phyloP scores from a whole-genome alignment of 2,113 vertebrate species.

The Glareola pratincola region DNA sequence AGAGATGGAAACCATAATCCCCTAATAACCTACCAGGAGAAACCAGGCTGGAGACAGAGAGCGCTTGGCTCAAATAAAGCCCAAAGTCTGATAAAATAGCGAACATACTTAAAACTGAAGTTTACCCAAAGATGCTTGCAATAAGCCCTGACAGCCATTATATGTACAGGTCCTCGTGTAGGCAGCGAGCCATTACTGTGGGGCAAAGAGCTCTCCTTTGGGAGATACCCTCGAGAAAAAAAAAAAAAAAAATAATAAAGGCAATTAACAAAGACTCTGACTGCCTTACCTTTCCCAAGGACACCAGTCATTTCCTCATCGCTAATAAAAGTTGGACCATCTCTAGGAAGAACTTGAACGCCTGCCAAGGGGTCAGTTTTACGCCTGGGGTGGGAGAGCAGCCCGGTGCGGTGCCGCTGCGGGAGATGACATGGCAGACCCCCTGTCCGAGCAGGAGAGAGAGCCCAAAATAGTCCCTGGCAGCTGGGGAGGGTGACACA shows the following conservation, averaged over 20 bases:
- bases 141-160: not conserved
- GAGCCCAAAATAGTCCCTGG: not conserved
- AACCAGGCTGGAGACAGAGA: not conserved
- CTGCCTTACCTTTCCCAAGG: conserved; percentile 34
- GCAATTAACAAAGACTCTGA: not conserved
- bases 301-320: not conserved
- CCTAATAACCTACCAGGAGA: not conserved
- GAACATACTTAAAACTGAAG: not conserved
- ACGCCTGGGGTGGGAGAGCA: not conserved
- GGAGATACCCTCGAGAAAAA: not conserved
- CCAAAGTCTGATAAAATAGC: not conserved
- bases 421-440: not conserved
- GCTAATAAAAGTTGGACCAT: not conserved
- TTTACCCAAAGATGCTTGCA: not conserved
- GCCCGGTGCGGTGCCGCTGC: not conserved
- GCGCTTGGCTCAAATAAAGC: not conserved
- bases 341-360: not conserved
- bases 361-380: not conserved
- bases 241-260: not conserved
- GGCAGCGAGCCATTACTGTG: not conserved
- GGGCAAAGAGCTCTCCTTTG: not conserved
- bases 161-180: not conserved
- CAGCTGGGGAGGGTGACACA: not conserved
- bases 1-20: not conserved
- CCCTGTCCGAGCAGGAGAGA: no score